Percentiles rank a stretch among this genome's conserved stretches.
phyloP scores from a whole-genome alignment of 1,140 invertebrate genomes.

The Carposina sasakii region DNA sequence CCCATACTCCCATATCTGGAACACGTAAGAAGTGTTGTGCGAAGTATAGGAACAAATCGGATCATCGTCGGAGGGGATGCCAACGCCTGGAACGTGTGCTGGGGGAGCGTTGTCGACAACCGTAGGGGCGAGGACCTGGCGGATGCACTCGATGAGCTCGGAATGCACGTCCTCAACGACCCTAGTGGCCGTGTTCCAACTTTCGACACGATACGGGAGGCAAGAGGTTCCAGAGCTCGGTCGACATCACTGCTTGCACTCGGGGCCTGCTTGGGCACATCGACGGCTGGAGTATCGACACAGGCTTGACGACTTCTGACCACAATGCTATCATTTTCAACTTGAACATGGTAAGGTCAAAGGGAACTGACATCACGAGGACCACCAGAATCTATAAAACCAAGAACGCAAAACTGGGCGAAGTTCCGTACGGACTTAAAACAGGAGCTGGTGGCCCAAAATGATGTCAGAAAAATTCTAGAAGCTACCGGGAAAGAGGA shows the following conservation, averaged over 20 bases:
- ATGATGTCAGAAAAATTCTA: not conserved
- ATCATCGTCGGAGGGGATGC: not conserved
- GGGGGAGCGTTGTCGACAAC: not conserved
- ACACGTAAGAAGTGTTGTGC: not conserved
- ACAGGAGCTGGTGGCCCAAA: not conserved
- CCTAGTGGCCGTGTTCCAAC: not conserved
- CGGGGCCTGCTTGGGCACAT: not conserved
- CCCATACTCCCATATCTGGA: not conserved
- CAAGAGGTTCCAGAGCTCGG: not conserved
- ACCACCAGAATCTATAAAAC: not conserved
- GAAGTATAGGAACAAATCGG: not conserved
- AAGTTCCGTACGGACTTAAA: not conserved
- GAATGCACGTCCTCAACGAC: not conserved
- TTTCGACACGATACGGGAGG: not conserved
- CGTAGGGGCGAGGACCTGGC: not conserved
- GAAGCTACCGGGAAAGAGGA: not conserved
- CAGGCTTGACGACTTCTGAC: not conserved
- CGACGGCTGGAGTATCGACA: not conserved
- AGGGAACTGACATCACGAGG: not conserved
- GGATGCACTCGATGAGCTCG: not conserved
- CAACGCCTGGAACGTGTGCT: slow-evolving; percentile 1
- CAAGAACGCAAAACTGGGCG: slow-evolving; percentile 6
- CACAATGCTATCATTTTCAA: not conserved
- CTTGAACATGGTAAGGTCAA: not conserved
- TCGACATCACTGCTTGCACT: slow-evolving; percentile 3